Conservation (phyloP, 2,113 vertebrate species). For the Thalassoma bifasciatum region DNA sequence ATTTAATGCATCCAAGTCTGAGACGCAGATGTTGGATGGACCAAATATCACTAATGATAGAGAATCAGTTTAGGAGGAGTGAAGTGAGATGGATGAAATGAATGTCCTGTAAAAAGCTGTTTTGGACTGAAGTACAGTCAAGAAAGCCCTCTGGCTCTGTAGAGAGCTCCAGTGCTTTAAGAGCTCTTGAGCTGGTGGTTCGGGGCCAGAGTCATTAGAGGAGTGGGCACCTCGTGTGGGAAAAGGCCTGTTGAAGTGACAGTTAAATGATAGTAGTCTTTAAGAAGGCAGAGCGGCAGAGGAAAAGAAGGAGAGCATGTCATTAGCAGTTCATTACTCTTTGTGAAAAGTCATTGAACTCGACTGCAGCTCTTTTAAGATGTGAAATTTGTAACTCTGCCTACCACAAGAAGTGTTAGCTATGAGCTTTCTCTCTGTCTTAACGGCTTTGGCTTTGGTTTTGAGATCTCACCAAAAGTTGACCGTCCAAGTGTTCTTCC, state of each 20-base stretch:
- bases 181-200: not conserved
- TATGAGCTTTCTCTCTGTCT: not conserved
- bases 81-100: not conserved
- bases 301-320: not conserved
- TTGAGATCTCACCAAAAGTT: no score
- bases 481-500: no score
- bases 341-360: not conserved
- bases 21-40: no score
- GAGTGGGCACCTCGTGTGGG: not conserved
- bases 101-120: not conserved
- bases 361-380: not conserved
- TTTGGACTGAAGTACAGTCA: not conserved
- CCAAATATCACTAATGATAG: not conserved
- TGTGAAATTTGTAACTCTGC: no score
- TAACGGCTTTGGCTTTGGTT: no score
- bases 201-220: not conserved
- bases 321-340: not conserved
- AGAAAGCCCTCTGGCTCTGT: no score
- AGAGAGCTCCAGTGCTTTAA: not conserved
- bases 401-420: no score
- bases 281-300: not conserved
- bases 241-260: not conserved
- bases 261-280: not conserved
- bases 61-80: not conserved
- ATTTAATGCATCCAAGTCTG: no score